phyloP scores from a whole-genome alignment of 2,888 invertebrate species.

The Amiota mariae region DNA sequence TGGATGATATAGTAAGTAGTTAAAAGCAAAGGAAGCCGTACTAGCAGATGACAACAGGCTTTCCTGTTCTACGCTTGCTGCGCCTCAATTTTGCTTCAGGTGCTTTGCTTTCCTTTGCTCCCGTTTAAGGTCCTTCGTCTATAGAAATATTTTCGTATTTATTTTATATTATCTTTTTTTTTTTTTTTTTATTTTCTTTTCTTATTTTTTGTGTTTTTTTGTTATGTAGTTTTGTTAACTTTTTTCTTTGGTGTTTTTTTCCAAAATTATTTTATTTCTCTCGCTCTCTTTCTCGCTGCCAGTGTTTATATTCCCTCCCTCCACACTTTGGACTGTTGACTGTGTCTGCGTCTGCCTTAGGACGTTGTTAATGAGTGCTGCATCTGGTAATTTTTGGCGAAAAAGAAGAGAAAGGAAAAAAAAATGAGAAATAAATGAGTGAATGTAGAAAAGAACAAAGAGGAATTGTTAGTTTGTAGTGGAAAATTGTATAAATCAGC shows the following conservation, averaged over 20 bases:
- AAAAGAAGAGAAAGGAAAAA: background rate
- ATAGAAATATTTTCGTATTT: no score
- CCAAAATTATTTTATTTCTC: background rate
- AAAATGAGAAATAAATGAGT: slow-evolving; percentile 6
- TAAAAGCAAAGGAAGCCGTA: no score
- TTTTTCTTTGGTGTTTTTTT: no score
- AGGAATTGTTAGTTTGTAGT: background rate
- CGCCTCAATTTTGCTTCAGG: background rate
- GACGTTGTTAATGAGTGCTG: slow-evolving; percentile 18
- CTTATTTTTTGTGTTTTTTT: background rate
- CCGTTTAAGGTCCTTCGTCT: background rate
- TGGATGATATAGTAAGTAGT: no score
- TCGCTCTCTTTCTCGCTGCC: background rate
- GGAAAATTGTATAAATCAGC: slow-evolving; percentile 20
- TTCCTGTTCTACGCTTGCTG: background rate
- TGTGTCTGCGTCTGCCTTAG: background rate
- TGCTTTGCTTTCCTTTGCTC: background rate
- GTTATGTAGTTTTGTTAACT: background rate
- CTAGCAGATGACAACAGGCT: no score
- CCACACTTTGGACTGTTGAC: background rate
- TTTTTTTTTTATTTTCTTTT: background rate
- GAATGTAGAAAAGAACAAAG: no score
- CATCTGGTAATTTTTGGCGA: slow-evolving; percentile 24
- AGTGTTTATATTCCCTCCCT: background rate
- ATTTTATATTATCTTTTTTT: no score